These are phyloP conservation scores for Lasius fuliginosus DNA, from an alignment of 2,888 invertebrate species.

Conservation along the genomic window DNA sequence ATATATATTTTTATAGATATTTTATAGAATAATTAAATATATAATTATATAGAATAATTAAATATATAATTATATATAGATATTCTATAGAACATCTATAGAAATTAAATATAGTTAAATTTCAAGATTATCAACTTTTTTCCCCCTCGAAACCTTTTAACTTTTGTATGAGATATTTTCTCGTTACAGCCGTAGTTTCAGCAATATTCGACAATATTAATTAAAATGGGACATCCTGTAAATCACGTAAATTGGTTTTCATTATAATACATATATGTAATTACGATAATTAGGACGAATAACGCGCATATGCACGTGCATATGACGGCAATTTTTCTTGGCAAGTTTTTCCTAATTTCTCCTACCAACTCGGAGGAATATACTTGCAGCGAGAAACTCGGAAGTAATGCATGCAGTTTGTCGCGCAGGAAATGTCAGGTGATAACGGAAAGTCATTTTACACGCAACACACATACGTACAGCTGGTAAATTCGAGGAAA, in stretches of 20 bases:
- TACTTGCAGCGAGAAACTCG: not conserved
- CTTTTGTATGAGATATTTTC: no score
- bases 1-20: no score
- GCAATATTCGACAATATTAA: no score
- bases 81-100: no score
- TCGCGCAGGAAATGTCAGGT: not conserved
- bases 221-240: no score
- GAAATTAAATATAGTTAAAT: no score
- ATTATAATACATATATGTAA: not conserved
- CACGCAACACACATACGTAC: not conserved
- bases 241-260: not conserved
- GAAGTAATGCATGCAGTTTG: not conserved
- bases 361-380: not conserved
- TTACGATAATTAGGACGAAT: not conserved
- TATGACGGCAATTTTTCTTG: not conserved
- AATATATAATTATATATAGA: no score
- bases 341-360: not conserved
- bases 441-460: conserved; percentile 25
- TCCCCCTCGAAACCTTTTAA: no score
- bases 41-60: no score
- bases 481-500: not conserved
- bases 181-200: no score
- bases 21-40: no score
- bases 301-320: not conserved
- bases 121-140: no score